Base-by-base conservation (phyloP, 2,113 vertebrate genomes). In the Triplophysa tibetana region DNA sequence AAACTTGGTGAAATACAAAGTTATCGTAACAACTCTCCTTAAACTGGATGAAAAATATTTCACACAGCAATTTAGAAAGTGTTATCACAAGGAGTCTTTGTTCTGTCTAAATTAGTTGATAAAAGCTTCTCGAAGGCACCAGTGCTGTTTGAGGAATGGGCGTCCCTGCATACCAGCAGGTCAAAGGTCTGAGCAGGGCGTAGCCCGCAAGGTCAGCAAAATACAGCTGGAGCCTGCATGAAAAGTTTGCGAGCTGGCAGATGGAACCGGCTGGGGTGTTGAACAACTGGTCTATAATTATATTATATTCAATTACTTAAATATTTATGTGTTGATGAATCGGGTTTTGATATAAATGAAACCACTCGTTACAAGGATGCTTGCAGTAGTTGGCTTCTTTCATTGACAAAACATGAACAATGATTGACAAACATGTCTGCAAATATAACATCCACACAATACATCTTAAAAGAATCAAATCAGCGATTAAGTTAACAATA, bases 121-220 rank as follows among this genome's bases (percentile, higher is more conserved):
- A 29, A 29, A 29, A 65, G 58, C 73, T 16, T 62, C 60, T 48
- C 69, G 63, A 41, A 21, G 65, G 64, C 70, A 70, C 76, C 70
- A 68, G 26, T 62, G 66, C 56, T 66, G 75, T 75, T 50, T 78
- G 62, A 81, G 81, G 63, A 83, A 81, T 50, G 50, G 65, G 78
- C 60, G 76, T 79, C 1, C 38, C 70, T 77, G 75, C 84, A 83
- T 83, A 75, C 81, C 84, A 81, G 70, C 77, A 61, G 75, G 81
- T 70, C 78, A 85, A 41, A 65, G 84, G 64, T 81, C 79, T 68
- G 41, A 67, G 70, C 23, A 60, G 81, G 58, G 76, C 70, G 45
- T 52, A 61, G 74, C 80, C 73, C 83, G 76, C 19, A 77, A 80
- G 84, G 73, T 78, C 84, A 74, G 72, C 69, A 60, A 38, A 76